These are phyloP conservation scores for Cyclophora punctaria DNA, from an alignment of 2,888 invertebrate genomes.

Conservation along the genomic window DNA sequence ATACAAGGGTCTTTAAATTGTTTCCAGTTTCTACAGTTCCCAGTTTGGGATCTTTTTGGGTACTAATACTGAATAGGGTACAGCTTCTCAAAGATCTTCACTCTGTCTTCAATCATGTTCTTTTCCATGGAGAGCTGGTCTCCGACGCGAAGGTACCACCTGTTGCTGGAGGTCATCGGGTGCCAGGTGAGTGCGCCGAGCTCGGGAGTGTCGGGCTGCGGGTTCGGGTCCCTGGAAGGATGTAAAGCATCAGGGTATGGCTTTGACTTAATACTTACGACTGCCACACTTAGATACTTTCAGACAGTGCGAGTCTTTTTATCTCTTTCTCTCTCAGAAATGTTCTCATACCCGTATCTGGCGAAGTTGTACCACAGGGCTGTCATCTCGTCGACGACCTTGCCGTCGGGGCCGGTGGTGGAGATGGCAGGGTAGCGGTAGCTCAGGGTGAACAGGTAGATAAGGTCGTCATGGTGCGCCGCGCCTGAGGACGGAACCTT, in stretches of 20 bases:
- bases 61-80: constrained; percentile 38
- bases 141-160: constrained; percentile 36
- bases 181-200: constrained; percentile 36
- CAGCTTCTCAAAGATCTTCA: constrained; percentile 44
- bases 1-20: too few species aligned
- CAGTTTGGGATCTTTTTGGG: too few species aligned
- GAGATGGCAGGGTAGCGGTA: constrained; percentile 48
- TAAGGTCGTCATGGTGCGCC: constrained; percentile 62
- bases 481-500: constrained; percentile 32
- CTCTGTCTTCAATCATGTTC: constrained; percentile 41
- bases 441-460: constrained; percentile 61
- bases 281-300: too few species aligned
- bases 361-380: constrained; percentile 64
- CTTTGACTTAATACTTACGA: too few species aligned
- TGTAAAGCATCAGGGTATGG: background rate
- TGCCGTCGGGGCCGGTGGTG: constrained; percentile 40
- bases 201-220: constrained; percentile 28
- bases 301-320: too few species aligned
- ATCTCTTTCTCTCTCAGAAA: too few species aligned
- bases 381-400: constrained; percentile 52
- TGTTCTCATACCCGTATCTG: constrained; percentile 47
- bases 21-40: too few species aligned
- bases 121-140: constrained; percentile 26
- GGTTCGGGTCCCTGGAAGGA: constrained; percentile 40
- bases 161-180: constrained; percentile 27